A percentile compares a stretch with the other conserved stretches of the same genome.
These are phyloP conservation scores for Pseudeuparius sepicola DNA, from an alignment of 2,888 invertebrate species.

Conservation along the genomic window DNA sequence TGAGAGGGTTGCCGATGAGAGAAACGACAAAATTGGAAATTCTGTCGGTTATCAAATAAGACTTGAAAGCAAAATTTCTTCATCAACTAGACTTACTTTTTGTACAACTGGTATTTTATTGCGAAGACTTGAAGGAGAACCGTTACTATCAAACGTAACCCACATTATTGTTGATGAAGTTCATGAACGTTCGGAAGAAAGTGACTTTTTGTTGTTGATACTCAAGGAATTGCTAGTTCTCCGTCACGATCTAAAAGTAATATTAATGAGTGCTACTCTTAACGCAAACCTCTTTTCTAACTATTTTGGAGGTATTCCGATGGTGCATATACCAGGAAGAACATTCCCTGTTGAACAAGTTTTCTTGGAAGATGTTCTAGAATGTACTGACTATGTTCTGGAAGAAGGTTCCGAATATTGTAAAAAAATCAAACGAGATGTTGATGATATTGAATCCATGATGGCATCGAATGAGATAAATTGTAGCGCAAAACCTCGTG, in stretches of 20 bases:
- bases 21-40: constrained; percentile 67
- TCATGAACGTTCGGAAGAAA: constrained; percentile 83
- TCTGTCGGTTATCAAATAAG: constrained; percentile 61
- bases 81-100: constrained; percentile 73
- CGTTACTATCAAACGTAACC: constrained; percentile 62
- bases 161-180: constrained; percentile 88
- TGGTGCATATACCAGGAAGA: constrained; percentile 72
- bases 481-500: constrained; percentile 42
- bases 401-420: constrained; percentile 54
- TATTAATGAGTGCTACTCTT: constrained; percentile 90
- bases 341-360: constrained; percentile 77
- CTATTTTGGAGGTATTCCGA: constrained; percentile 72
- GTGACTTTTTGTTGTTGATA: constrained; percentile 80
- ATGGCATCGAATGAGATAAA: constrained; percentile 42
- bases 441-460: constrained; percentile 52
- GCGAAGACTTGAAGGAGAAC: constrained; percentile 71
- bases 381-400: constrained; percentile 49
- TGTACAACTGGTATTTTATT: constrained; percentile 90
- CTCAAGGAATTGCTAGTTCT: constrained; percentile 64
- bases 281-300: constrained; percentile 75
- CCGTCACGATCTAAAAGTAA: constrained; percentile 66
- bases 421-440: constrained; percentile 44
- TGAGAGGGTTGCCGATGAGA: constrained; percentile 80
- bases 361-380: constrained; percentile 74
- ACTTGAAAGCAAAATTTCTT: constrained; percentile 66